Evolutionary conservation across 2,113 vertebrate genomes (phyloP).

Genomic region (Rhadina sibilatrix): DNA sequence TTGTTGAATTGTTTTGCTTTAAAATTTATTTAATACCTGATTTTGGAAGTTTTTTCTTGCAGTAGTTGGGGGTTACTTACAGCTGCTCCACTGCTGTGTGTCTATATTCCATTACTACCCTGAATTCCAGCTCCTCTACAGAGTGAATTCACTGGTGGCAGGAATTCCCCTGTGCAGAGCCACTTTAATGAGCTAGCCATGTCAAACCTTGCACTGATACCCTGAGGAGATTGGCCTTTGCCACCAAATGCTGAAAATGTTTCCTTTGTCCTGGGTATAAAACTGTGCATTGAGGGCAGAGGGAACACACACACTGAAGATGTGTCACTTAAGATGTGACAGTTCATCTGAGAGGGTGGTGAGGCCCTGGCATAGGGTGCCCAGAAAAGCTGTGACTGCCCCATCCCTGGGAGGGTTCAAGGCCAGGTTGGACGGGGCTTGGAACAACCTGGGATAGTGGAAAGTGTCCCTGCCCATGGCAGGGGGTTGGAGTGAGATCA

Average conservation of each 20-base stretch:
- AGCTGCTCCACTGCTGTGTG: neutral
- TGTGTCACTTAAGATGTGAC: neutral
- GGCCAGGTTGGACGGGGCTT: fast-evolving
- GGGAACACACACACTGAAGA: neutral
- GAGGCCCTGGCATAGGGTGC: neutral
- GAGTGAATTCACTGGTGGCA: neutral
- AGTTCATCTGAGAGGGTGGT: neutral
- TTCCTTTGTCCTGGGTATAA: neutral
- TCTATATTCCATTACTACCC: neutral
- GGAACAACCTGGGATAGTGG: neutral
- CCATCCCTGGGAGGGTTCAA: neutral
- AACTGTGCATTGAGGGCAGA: neutral
- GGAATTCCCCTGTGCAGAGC: neutral
- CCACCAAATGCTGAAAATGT: neutral
- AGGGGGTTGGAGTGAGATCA: fast-evolving
- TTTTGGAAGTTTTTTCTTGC: neutral
- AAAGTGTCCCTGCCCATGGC: neutral
- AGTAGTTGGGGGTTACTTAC: neutral
- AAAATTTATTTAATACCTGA: neutral
- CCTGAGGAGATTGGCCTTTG: neutral
- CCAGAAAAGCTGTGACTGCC: neutral
- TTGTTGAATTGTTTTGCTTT: neutral
- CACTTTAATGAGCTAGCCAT: fast-evolving
- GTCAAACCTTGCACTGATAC: neutral
- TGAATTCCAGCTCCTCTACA: neutral